These are phyloP conservation scores for Apostichopus parvimensis DNA, from an alignment of 35 echinoderm and acorn worm genomes.

Conservation along the genomic window DNA sequence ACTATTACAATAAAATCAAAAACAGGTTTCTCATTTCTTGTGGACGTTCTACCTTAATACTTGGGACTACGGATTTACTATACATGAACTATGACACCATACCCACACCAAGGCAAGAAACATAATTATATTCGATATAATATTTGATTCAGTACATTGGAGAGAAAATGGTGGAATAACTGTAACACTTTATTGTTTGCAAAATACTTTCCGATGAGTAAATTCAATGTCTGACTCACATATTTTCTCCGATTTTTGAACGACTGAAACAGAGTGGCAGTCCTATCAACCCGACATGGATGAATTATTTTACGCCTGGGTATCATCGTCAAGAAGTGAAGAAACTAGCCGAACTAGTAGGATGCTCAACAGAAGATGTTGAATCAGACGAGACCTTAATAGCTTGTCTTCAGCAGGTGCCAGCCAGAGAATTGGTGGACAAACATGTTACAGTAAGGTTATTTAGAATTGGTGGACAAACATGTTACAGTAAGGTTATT, in stretches of 20 bases:
- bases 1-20: too few relatives aligned
- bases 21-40: too few relatives aligned
- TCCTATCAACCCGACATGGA: background rate
- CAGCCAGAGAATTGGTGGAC: background rate
- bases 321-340: background rate
- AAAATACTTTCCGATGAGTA: too few relatives aligned
- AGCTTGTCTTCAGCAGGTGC: background rate
- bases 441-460: background rate
- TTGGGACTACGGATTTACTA: too few relatives aligned
- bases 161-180: too few relatives aligned
- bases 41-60: too few relatives aligned
- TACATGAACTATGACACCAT: too few relatives aligned
- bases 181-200: too few relatives aligned
- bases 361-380: background rate
- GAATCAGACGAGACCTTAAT: background rate
- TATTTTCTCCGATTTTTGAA: background rate
- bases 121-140: too few relatives aligned
- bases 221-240: too few relatives aligned
- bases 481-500: background rate
- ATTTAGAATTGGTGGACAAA: background rate
- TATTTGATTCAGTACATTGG: too few relatives aligned
- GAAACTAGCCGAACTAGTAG: background rate
- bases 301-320: background rate
- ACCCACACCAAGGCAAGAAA: too few relatives aligned
- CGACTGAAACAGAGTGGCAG: background rate